Conservation (phyloP, 1,140 invertebrate species). For the Ctenoplectra terminalis region DNA sequence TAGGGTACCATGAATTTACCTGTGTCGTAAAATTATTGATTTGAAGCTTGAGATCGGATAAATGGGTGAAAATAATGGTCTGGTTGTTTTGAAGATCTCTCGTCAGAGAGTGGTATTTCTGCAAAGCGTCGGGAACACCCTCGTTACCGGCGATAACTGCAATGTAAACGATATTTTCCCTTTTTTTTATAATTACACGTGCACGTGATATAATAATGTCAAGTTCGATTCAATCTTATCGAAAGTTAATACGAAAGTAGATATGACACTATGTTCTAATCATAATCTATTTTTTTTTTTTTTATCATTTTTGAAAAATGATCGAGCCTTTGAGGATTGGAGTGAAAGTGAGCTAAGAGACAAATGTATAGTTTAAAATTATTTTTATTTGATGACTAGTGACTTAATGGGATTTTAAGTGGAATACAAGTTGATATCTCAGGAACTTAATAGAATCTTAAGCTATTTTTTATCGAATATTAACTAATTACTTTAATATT, state of each 20-base stretch:
- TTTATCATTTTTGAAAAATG: neutral
- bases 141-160: slow-evolving; percentile 87
- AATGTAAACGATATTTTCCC: slow-evolving; percentile 61
- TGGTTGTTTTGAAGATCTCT: slow-evolving; percentile 86
- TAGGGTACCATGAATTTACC: slow-evolving; percentile 71
- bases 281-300: neutral
- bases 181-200: neutral
- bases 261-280: neutral
- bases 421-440: no score
- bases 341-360: no score
- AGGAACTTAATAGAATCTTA: no score
- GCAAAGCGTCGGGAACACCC: slow-evolving; percentile 85
- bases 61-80: slow-evolving; percentile 83
- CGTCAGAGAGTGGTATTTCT: slow-evolving; percentile 86
- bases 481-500: no score
- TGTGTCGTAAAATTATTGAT: slow-evolving; percentile 82
- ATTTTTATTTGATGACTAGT: no score
- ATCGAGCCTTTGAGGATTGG: slow-evolving; percentile 1
- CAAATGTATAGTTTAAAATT: no score
- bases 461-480: no score
- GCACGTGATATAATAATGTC: neutral
- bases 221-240: neutral
- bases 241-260: neutral
- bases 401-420: no score
- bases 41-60: slow-evolving; percentile 81